phyloP scores from a whole-genome alignment of 2,888 invertebrate genomes.

The Parnassius orleans region DNA sequence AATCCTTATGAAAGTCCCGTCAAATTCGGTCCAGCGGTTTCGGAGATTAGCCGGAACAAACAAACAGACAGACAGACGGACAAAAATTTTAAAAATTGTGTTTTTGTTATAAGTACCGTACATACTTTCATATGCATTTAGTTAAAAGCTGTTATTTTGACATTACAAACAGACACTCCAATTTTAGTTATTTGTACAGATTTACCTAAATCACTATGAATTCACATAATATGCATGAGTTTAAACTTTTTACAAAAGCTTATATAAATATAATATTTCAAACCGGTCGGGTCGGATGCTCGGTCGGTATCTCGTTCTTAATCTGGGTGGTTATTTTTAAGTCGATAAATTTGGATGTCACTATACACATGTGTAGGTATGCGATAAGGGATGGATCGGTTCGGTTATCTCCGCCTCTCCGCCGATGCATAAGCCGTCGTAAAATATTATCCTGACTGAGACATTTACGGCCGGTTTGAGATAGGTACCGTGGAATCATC shows the following conservation, averaged over 20 bases:
- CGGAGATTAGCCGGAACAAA: too few relatives aligned
- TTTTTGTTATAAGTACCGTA: too few relatives aligned
- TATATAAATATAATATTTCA: slow-evolving; percentile 59
- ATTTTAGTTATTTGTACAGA: too few relatives aligned
- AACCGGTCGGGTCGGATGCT: slow-evolving; percentile 42
- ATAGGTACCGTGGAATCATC: slow-evolving; percentile 70
- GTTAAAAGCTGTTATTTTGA: too few relatives aligned
- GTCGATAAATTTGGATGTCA: slow-evolving; percentile 79
- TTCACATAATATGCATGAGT: slow-evolving; percentile 9
- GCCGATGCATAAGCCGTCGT: slow-evolving; percentile 58
- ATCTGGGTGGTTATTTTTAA: slow-evolving; percentile 75
- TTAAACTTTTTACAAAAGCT: slow-evolving; percentile 35
- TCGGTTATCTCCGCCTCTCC: slow-evolving; percentile 57
- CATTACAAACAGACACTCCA: too few relatives aligned
- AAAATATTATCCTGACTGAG: slow-evolving; percentile 76
- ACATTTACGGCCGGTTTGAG: slow-evolving; percentile 73
- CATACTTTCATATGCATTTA: too few relatives aligned
- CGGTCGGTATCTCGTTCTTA: slow-evolving; percentile 64
- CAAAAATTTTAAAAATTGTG: too few relatives aligned
- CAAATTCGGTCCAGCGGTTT: too few relatives aligned
- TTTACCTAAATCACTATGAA: too few relatives aligned
- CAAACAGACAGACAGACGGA: too few relatives aligned
- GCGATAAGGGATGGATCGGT: slow-evolving; percentile 56
- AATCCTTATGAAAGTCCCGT: too few relatives aligned
- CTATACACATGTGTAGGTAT: slow-evolving; percentile 67